These are phyloP conservation scores for Riparia riparia DNA, from an alignment of 2,113 vertebrate species.

Conservation along the genomic window DNA sequence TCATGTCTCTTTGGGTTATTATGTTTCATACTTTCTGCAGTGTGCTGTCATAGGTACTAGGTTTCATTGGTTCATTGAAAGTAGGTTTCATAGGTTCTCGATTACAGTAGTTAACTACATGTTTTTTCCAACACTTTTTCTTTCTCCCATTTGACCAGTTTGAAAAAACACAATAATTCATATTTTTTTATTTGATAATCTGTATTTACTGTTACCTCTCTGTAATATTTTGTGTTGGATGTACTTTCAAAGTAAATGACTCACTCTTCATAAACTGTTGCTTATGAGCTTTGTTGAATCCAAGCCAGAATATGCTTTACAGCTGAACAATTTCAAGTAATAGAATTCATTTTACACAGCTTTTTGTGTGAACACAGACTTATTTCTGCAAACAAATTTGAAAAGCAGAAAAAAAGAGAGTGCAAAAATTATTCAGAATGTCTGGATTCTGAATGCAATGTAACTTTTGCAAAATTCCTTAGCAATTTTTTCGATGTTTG, in stretches of 20 bases:
- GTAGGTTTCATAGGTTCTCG: background rate
- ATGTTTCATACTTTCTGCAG: background rate
- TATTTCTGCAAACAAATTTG: background rate
- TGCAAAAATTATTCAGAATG: background rate
- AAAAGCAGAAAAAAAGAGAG: background rate
- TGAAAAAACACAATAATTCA: background rate
- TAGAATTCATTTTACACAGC: background rate
- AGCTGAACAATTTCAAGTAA: background rate
- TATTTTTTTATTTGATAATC: background rate
- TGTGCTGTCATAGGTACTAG: background rate
- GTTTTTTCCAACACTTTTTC: background rate
- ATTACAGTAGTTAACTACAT: background rate
- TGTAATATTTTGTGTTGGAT: background rate
- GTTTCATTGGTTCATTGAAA: background rate
- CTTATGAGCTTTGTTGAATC: background rate
- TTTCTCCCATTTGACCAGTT: background rate
- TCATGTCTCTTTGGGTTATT: background rate
- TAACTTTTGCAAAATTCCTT: background rate
- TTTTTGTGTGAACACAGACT: background rate
- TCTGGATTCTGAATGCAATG: background rate
- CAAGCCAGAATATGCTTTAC: conserved; percentile 3
- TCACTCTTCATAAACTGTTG: background rate
- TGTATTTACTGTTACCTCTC: background rate
- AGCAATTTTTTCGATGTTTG: background rate
- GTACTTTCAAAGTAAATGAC: background rate